Conservation (phyloP, 2,888 invertebrate genomes). For the Lacanobia oleracea region DNA sequence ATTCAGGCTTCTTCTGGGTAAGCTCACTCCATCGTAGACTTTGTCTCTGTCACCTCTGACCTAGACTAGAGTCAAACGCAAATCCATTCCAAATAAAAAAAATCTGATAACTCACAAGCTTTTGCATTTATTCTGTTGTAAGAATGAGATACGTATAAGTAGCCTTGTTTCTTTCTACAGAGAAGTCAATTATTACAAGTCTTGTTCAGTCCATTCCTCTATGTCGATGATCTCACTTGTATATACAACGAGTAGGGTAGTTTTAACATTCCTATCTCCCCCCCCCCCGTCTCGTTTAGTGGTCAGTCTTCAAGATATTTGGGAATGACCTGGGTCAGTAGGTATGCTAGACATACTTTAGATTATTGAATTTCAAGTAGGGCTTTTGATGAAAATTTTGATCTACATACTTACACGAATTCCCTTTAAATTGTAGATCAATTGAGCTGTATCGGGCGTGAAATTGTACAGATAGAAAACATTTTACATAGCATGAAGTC, state of each 20-base stretch:
- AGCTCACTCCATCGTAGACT: too few species aligned
- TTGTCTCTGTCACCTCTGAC: too few species aligned
- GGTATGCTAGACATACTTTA: constrained; percentile 22
- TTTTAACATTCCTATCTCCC: constrained; percentile 62
- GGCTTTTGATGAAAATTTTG: constrained; percentile 11
- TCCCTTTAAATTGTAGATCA: not conserved
- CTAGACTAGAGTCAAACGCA: too few species aligned
- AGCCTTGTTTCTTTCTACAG: too few species aligned
- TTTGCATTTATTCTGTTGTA: too few species aligned
- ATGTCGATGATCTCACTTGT: constrained; percentile 51
- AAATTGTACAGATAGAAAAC: not conserved
- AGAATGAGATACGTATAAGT: too few species aligned
- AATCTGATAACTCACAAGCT: too few species aligned
- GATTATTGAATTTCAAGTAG: constrained; percentile 17
- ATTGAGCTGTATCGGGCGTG: not conserved
- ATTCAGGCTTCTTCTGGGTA: too few species aligned
- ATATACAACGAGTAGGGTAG: constrained; percentile 64
- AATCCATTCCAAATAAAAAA: too few species aligned
- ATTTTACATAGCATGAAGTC: too few species aligned
- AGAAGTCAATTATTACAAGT: too few species aligned
- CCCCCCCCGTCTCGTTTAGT: not conserved
- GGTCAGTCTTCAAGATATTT: constrained; percentile 49
- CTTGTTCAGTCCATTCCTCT: too few species aligned
- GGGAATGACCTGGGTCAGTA: constrained; percentile 35
- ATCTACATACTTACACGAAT: constrained; percentile 12